Evolutionary conservation across 92 coral and sea anemone species (phyloP), one percentile per base, ranked within the genome.

Genomic region (Zoanthus solanderi): DNA sequence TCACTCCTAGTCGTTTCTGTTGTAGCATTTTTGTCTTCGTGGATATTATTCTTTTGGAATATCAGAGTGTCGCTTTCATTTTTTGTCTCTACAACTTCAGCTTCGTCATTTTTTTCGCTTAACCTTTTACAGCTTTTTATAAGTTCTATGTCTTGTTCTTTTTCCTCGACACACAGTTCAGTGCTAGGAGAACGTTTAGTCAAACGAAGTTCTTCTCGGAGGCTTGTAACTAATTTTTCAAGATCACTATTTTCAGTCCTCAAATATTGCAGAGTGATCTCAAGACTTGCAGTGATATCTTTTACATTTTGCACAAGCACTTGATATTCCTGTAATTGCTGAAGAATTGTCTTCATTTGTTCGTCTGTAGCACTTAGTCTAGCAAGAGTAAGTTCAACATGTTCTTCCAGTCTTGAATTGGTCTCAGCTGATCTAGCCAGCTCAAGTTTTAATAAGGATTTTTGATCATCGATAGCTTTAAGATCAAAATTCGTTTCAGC

Each of bases 221-320:
- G 75, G 28, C 42, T 44, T 11, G 53, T 9, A 46, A 66, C 74
- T 15, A 23, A n/a, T 6, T 81, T 81, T 67, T 81, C 85, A 5
- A 81, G 75, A 60, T 81, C 75, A 18, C 2, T 7, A 63, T 81
- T 81, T 44, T 81, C 85, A n/a, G 45, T 45, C 13, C 85, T 67
- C 56, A 81, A 14, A 7, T 81, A 75, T n/a, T 66, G 85, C 45
- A 81, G 47, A 0, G 85, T 81, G 18, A 53, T 66, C 17, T 66
- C 85, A 29, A 81, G 85, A 28, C 85, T 66, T 47, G 13, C 46
- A n/a, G 76, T 66, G 44, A 81, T 45, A 18, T 81, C 85, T 23
- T 81, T 81, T 11, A 75, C 85, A 23, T 66, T 81, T 58, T 81
- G 76, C 45, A 81, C 32, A 67, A 81, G 85, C 60, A 81, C n/a